Evolutionary conservation across 2,888 invertebrate species (phyloP).

Genomic region (Agrotis segetum): DNA sequence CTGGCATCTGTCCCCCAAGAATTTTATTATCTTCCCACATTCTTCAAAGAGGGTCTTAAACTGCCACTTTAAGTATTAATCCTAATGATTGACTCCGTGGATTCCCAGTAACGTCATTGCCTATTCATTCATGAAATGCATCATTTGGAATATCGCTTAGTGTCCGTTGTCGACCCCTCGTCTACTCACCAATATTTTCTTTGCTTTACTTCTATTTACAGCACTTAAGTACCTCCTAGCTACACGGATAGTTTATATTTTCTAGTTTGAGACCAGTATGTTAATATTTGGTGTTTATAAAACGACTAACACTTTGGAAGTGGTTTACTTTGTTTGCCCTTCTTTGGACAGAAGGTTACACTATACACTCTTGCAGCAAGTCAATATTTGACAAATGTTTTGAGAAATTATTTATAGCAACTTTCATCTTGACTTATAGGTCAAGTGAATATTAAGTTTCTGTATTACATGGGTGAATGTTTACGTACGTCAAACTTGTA

Average conservation of each 20-base stretch:
- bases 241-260: constrained; percentile 43
- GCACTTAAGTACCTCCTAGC: constrained; percentile 1
- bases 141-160: no score
- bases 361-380: background rate
- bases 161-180: no score
- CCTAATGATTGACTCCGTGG: no score
- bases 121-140: no score
- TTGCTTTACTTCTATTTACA: no score
- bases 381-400: background rate
- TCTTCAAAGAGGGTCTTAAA: no score
- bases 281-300: constrained; percentile 56
- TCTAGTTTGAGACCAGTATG: constrained; percentile 17
- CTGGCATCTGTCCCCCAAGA: no score
- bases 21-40: no score
- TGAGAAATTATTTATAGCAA: background rate
- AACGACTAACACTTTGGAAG: constrained; percentile 21
- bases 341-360: background rate
- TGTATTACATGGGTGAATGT: background rate
- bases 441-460: background rate
- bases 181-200: no score
- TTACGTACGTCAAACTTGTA: background rate
- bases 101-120: no score
- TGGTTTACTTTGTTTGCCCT: constrained; percentile 19
- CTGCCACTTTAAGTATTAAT: no score
- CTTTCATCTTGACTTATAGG: background rate